These are phyloP conservation scores for Heterotilapia buettikoferi DNA, from an alignment of 2,113 vertebrate genomes.

Conservation along the genomic window DNA sequence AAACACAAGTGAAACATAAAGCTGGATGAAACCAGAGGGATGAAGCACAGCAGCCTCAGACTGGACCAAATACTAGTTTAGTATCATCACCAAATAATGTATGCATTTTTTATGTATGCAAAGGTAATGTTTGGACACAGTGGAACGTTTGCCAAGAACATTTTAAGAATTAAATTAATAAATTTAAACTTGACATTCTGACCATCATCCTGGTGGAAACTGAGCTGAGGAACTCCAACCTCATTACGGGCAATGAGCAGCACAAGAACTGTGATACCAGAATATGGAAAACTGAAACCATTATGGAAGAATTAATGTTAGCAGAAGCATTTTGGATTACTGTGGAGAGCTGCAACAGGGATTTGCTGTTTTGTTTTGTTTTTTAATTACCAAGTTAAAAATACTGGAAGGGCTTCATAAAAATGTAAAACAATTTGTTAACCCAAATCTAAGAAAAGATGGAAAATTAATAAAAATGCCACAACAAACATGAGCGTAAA, in stretches of 20 bases:
- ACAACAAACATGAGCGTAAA: neutral
- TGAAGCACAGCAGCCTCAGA: slow-evolving; percentile 34
- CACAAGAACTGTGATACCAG: neutral
- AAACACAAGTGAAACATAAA: slow-evolving; percentile 26
- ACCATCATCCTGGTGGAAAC: neutral
- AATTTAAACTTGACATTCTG: neutral
- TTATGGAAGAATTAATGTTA: neutral
- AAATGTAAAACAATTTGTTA: neutral
- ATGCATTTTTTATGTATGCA: neutral
- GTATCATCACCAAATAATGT: neutral
- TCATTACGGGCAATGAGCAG: neutral
- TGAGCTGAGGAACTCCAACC: slow-evolving; percentile 28
- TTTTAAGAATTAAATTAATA: neutral
- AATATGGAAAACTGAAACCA: neutral
- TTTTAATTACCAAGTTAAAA: neutral
- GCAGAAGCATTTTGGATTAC: neutral
- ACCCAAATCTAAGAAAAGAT: neutral
- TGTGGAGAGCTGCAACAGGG: neutral
- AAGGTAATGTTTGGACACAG: neutral
- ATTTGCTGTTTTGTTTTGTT: neutral
- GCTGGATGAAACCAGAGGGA: slow-evolving; percentile 11
- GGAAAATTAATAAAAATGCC: neutral
- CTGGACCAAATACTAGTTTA: neutral
- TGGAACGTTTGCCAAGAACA: neutral
- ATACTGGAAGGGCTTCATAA: neutral